Conservation (phyloP, 2,888 invertebrate genomes). For the Microctonus brassicae region DNA sequence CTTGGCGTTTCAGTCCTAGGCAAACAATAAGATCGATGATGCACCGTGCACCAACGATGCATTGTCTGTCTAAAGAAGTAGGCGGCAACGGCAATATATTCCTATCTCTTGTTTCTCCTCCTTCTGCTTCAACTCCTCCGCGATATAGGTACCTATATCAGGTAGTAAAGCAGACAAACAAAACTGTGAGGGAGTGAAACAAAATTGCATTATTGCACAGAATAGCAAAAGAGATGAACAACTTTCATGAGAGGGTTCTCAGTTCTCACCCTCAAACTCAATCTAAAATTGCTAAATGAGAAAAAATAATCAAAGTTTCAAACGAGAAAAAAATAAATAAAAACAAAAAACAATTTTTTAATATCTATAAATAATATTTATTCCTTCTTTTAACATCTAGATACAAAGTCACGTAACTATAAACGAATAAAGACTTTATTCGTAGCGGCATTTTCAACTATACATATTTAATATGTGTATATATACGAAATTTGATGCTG, state of each 20-base stretch:
- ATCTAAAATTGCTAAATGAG: not conserved
- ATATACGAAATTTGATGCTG: constrained; percentile 12
- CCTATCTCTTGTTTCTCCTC: constrained; percentile 12
- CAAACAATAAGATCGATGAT: constrained; percentile 62
- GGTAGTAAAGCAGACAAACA: not conserved
- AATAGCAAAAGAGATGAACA: not conserved
- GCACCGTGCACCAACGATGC: constrained; percentile 53
- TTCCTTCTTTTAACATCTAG: not conserved
- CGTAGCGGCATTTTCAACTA: not conserved
- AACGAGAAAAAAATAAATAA: not conserved
- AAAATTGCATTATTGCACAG: no score
- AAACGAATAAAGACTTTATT: not conserved
- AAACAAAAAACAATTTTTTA: not conserved
- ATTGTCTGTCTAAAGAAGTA: constrained; percentile 53
- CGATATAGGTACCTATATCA: constrained; percentile 13
- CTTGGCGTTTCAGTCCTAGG: constrained; percentile 39
- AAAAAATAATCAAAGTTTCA: no score
- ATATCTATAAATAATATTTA: not conserved
- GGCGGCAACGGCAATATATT: constrained; percentile 27
- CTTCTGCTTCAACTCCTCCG: no score
- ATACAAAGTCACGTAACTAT: not conserved
- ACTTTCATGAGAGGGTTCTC: not conserved
- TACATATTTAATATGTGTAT: not conserved
- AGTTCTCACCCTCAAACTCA: not conserved
- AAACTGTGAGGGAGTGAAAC: not conserved